phyloP scores from a whole-genome alignment of 2,888 invertebrate genomes.

The Tenthredo scrophulariae region DNA sequence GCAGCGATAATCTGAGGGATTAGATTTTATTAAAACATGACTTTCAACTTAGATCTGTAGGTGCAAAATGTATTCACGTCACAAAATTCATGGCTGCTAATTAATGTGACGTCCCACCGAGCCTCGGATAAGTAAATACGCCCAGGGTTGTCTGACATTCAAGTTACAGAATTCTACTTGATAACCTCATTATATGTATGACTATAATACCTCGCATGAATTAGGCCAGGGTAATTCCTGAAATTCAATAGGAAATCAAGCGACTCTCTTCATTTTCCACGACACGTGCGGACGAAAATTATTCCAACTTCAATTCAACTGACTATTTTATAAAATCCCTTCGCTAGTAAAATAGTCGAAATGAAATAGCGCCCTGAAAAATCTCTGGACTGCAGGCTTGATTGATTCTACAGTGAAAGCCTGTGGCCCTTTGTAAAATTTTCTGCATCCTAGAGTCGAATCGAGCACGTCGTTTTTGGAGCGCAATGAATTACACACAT shows the following conservation, averaged over 20 bases:
- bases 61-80: neutral
- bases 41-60: neutral
- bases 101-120: constrained; percentile 1
- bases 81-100: constrained; percentile 13
- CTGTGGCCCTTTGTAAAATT: neutral
- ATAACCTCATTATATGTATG: neutral
- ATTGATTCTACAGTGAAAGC: neutral
- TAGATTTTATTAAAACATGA: neutral
- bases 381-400: neutral
- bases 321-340: neutral
- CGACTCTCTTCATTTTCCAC: neutral
- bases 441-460: constrained; percentile 13
- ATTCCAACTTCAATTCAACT: neutral
- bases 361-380: neutral
- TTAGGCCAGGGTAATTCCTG: neutral
- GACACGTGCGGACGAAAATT: neutral
- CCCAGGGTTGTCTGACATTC: constrained; percentile 6
- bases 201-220: neutral
- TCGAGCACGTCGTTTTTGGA: neutral
- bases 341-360: neutral
- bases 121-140: constrained; percentile 19
- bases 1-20: neutral
- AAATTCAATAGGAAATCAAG: neutral
- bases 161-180: neutral
- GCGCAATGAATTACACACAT: constrained; percentile 8